Evolutionary conservation across 2,797 vertebrate species (phyloP).

Genomic region (Hipposideros larvatus): DNA sequence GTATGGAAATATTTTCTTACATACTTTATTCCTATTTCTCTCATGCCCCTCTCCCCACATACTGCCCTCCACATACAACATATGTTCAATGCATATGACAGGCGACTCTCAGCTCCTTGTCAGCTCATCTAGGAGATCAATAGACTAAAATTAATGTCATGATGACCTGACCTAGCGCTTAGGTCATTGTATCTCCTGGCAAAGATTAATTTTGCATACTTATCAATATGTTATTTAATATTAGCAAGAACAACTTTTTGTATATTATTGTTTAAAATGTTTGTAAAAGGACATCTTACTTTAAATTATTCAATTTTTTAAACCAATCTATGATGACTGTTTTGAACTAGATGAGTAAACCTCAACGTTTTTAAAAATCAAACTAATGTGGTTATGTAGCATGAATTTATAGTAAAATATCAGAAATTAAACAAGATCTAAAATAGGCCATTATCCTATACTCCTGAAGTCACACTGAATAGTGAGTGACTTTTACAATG

Average conservation of each 20-base stretch:
- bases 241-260: conserved; percentile 29
- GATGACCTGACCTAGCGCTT: neutral
- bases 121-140: neutral
- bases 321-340: conserved; percentile 42
- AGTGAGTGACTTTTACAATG: conserved; percentile 48
- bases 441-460: neutral
- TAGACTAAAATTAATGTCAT: neutral
- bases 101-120: neutral
- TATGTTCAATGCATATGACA: neutral
- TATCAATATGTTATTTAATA: neutral
- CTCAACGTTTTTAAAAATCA: conserved; percentile 52
- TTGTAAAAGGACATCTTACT: conserved; percentile 47
- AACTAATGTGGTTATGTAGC: conserved; percentile 27
- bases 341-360: conserved; percentile 13
- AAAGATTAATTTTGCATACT: conserved; percentile 28
- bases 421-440: neutral
- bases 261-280: conserved; percentile 49
- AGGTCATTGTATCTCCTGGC: neutral
- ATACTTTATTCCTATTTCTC: neutral
- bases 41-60: neutral
- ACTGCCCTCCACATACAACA: neutral
- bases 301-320: conserved; percentile 53
- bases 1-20: neutral
- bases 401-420: conserved; percentile 11
- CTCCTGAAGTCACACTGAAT: conserved; percentile 30